These are phyloP conservation scores for Actinostola sp. DNA, from an alignment of 92 coral and sea anemone genomes.

Conservation along the genomic window DNA sequence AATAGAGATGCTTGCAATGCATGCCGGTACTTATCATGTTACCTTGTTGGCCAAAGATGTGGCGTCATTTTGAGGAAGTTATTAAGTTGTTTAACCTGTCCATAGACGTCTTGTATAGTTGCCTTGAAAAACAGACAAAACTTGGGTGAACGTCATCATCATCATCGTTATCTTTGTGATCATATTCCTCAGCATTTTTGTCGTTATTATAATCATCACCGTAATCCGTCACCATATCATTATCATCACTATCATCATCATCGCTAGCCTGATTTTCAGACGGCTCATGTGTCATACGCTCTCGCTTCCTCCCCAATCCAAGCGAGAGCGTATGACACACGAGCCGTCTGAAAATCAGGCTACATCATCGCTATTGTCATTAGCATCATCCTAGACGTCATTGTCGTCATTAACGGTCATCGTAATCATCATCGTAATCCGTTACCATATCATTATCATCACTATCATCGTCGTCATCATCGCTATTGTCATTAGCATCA, in stretches of 20 bases:
- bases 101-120: background rate
- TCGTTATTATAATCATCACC: background rate
- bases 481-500: background rate
- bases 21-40: background rate
- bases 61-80: conserved; percentile 20
- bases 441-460: background rate
- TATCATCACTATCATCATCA: conserved; percentile 1
- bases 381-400: conserved; percentile 8
- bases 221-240: background rate
- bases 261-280: background rate
- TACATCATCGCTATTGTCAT: background rate
- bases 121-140: no score
- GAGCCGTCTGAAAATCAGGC: no score
- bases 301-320: conserved; percentile 15
- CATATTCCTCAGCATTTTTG: no score
- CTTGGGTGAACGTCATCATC: conserved; percentile 5
- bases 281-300: background rate
- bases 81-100: conserved; percentile 11
- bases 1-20: background rate
- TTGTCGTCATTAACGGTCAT: background rate
- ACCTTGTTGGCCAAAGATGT: conserved; percentile 36
- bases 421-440: background rate
- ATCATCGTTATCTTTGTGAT: background rate
- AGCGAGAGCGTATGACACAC: no score
- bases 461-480: conserved; percentile 1